Conservation (phyloP, 2,888 invertebrate genomes). For the Amphipoea oculea region DNA sequence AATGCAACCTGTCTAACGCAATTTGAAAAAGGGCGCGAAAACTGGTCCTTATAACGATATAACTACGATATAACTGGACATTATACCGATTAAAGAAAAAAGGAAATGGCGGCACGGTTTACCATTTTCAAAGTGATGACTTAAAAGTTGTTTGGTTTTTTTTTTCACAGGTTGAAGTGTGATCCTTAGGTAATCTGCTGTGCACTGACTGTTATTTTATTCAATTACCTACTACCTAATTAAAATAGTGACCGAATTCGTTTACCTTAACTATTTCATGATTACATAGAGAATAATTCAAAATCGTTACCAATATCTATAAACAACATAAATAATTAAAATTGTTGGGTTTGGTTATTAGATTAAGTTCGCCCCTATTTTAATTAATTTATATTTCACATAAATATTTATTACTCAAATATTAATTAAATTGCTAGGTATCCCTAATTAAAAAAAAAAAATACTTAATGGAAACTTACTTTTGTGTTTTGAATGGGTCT, state of each 20-base stretch:
- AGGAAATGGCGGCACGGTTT: conserved; percentile 22
- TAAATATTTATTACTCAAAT: not conserved
- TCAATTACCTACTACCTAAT: not conserved
- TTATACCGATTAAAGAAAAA: not conserved
- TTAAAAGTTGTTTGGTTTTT: not conserved
- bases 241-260: not conserved
- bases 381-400: not conserved
- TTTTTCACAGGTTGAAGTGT: not conserved
- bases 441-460: not conserved
- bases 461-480: conserved; percentile 79
- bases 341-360: not conserved
- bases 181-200: too few species aligned
- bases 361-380: not conserved
- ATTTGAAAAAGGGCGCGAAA: conserved; percentile 39
- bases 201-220: not conserved
- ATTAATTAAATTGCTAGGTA: not conserved
- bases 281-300: not conserved
- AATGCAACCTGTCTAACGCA: conserved; percentile 19
- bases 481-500: conserved; percentile 92
- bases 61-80: conserved; percentile 21
- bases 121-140: conserved; percentile 3
- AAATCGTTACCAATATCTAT: not conserved
- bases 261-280: not conserved
- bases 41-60: not conserved
- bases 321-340: not conserved